phyloP scores from a whole-genome alignment of 2,797 vertebrate species.

The Xiphorhynchus erythropygius region DNA sequence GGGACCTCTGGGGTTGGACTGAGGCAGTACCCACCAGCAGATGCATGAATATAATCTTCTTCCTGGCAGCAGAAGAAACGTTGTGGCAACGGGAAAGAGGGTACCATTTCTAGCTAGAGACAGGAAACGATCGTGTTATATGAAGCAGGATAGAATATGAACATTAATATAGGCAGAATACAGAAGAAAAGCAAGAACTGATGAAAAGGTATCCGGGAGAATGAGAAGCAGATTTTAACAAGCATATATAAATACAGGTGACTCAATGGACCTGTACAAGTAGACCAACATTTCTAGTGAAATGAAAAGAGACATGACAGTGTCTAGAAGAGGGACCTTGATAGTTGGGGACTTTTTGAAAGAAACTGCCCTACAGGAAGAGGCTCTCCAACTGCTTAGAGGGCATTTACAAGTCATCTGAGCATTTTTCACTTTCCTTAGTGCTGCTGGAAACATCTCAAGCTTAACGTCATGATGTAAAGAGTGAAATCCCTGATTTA shows the following conservation, averaged over 20 bases:
- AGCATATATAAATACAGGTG: too few species aligned
- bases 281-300: neutral
- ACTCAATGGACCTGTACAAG: neutral
- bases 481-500: neutral
- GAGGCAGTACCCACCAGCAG: neutral
- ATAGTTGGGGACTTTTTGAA: neutral
- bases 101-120: neutral
- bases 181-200: neutral
- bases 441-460: neutral
- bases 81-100: neutral
- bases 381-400: neutral
- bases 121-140: neutral
- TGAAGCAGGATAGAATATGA: neutral
- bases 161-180: neutral
- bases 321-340: neutral
- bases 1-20: neutral
- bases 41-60: neutral
- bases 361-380: neutral
- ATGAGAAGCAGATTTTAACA: neutral
- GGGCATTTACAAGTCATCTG: neutral
- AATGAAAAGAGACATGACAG: neutral
- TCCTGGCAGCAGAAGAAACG: neutral
- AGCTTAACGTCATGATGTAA: neutral
- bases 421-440: neutral
- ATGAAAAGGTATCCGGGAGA: neutral